phyloP scores from a whole-genome alignment of 2,797 vertebrate genomes.

The Lagodon rhomboides region DNA sequence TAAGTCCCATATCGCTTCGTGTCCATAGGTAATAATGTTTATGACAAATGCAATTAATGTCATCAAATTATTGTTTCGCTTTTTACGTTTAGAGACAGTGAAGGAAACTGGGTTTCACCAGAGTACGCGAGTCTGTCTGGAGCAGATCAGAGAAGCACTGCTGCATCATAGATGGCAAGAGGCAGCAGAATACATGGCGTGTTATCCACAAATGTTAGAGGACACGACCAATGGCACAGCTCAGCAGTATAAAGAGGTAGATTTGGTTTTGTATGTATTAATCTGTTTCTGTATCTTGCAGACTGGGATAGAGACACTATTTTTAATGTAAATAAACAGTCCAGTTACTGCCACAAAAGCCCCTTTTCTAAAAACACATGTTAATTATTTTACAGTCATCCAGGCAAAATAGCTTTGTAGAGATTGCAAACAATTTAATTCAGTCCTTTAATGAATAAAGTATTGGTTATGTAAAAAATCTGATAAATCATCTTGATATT shows the following conservation, averaged over 20 bases:
- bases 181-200: slow-evolving; percentile 88
- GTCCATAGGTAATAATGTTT: neutral
- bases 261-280: neutral
- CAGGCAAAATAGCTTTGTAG: neutral
- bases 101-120: slow-evolving; percentile 81
- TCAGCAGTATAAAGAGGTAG: slow-evolving; percentile 83
- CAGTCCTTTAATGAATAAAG: neutral
- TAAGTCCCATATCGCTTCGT: neutral
- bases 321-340: no score
- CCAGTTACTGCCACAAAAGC: neutral
- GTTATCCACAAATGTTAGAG: slow-evolving; percentile 88
- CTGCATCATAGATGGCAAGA: slow-evolving; percentile 90
- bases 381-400: neutral
- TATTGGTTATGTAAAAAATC: neutral
- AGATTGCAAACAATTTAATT: neutral
- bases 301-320: neutral
- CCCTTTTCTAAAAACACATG: neutral
- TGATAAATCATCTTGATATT: neutral
- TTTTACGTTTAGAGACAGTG: slow-evolving; percentile 38
- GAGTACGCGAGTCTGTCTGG: slow-evolving; percentile 84
- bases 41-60: neutral
- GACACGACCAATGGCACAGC: slow-evolving; percentile 47
- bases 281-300: neutral
- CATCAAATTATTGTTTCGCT: neutral
- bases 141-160: slow-evolving; percentile 87